Evolutionary conservation across 2,888 invertebrate species (phyloP).

Genomic region (Drosophila atroscutellata): DNA sequence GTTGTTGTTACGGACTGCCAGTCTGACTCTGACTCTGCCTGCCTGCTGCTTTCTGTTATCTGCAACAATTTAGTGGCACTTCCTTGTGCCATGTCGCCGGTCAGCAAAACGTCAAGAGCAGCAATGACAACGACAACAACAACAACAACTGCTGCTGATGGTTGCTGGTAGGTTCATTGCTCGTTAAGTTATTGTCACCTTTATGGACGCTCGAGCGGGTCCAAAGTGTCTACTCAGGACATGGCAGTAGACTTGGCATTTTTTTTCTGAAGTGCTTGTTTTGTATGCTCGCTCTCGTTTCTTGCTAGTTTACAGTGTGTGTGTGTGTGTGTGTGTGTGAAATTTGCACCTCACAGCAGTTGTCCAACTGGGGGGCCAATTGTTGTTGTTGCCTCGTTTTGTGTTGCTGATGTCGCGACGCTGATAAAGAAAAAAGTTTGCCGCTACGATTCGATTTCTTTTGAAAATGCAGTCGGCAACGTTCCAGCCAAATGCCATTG

Average conservation of each 20-base stretch:
- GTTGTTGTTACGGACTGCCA: conserved; percentile 1
- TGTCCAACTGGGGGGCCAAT: conserved; percentile 41
- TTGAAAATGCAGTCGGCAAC: conserved; percentile 40
- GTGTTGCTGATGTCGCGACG: conserved; percentile 57
- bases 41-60: conserved; percentile 52
- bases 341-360: conserved; percentile 64
- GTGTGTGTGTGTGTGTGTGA: conserved; percentile 43
- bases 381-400: conserved; percentile 31
- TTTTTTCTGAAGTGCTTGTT: conserved; percentile 65
- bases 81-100: conserved; percentile 72
- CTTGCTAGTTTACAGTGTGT: conserved; percentile 41
- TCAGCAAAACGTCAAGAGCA: conserved; percentile 58
- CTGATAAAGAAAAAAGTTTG: conserved; percentile 52
- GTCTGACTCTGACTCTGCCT: not conserved
- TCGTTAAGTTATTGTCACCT: conserved; percentile 83
- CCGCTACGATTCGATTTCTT: conserved; percentile 47
- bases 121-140: conserved; percentile 25
- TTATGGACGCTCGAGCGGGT: conserved; percentile 62
- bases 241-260: conserved; percentile 72
- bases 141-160: conserved; percentile 30
- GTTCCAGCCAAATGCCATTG: conserved; percentile 2
- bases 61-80: conserved; percentile 80
- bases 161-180: conserved; percentile 78
- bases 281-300: conserved; percentile 37
- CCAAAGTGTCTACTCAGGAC: conserved; percentile 71